Evolutionary conservation across 2,797 vertebrate genomes (phyloP).

Genomic region (Mormyrus proboscirostris): DNA sequence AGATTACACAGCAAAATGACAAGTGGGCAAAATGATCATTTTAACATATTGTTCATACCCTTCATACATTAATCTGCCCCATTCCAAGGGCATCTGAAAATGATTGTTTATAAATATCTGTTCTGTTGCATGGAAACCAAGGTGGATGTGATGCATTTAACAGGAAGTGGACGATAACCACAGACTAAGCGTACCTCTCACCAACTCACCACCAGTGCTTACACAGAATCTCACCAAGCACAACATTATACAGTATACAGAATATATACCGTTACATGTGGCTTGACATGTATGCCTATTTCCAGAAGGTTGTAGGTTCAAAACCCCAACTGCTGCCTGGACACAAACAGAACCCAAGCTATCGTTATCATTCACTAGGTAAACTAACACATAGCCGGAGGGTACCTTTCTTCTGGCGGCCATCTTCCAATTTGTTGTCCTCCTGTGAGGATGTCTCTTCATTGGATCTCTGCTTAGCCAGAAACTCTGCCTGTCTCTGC

Average conservation of each 20-base stretch:
- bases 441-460: constrained; percentile 32
- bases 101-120: neutral
- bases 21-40: neutral
- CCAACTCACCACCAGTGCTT: neutral
- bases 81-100: neutral
- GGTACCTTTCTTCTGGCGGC: constrained; percentile 47
- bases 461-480: constrained; percentile 17
- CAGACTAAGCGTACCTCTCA: neutral
- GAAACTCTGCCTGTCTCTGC: constrained; percentile 49
- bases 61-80: neutral
- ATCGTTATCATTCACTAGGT: neutral
- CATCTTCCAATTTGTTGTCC: neutral
- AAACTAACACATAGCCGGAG: neutral
- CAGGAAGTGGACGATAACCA: neutral
- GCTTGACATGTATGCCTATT: neutral
- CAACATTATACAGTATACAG: neutral
- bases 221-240: neutral
- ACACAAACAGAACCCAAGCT: neutral
- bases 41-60: neutral
- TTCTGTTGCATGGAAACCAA: neutral
- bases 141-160: neutral
- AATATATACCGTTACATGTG: neutral
- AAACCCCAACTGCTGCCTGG: neutral
- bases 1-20: neutral
- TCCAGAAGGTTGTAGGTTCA: neutral